Evolutionary conservation across 2,888 invertebrate species (phyloP), one percentile per base, ranked within the genome.

Genomic region (Spodoptera picta): DNA sequence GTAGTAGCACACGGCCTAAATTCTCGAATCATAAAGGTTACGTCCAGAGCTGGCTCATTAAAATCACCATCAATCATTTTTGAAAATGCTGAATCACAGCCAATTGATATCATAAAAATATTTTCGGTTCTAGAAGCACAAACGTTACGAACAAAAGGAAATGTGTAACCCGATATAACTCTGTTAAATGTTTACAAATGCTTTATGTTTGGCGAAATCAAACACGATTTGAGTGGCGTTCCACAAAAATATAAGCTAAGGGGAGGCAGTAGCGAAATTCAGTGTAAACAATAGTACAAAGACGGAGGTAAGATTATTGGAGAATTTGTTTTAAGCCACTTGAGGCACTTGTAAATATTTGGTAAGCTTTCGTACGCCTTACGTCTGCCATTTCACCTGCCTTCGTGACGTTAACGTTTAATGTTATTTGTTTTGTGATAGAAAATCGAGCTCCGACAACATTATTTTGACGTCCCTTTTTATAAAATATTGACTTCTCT

Each of bases 291-390:
- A 87, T 89, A 84, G 87, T 83, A 89, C 87, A 88, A 90, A 91
- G 89, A 87, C 88, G 85, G 85, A 86, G 87, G 86, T 87, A 88
- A 90, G 90, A 93, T 92, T 92, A 93, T 91, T 87, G 89, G 87
- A 90, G 92, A 94, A 94, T 94, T 94, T 94, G 93, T 94, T 93
- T 92, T 91, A 92, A 94, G 91, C 89, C 91, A 93, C 92, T 94
- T 88, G 89, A 92, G 88, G 87, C 87, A 82, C 84, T 90, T 89
- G 92, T 92, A 91, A 94, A 94, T 94, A 93, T 94, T 94, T 94
- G 92, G 86, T 87, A 85, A 92, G 92, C 92, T 90, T 92, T 91
- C 87, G 86, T 89, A 80, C 83, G 88, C 80, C 83, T 86, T 81
- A 79, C 81, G 86, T 83, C 81, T 78, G 79, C 76, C 83, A 84